Percentiles rank a stretch among this genome's conserved stretches.
Evolutionary conservation across 1,140 invertebrate genomes (phyloP).

Genomic region (Galendromus occidentalis): DNA sequence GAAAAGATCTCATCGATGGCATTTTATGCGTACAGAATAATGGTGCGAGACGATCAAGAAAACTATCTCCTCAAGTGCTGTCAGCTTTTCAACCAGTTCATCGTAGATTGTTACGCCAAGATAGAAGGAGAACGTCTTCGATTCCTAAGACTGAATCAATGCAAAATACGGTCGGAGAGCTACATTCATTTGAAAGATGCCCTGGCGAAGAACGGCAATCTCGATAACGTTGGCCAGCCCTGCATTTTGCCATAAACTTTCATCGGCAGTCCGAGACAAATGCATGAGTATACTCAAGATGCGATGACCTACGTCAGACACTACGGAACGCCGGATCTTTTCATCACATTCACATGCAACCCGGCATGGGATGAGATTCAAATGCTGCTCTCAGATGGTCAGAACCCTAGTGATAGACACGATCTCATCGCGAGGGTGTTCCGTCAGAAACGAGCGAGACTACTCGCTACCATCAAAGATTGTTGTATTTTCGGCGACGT

Average conservation of each 20-base stretch:
- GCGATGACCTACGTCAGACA: slow-evolving; percentile 23
- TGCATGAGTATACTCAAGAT: slow-evolving; percentile 21
- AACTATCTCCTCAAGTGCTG: not conserved
- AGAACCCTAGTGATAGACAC: slow-evolving; percentile 23
- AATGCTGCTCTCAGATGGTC: slow-evolving; percentile 20
- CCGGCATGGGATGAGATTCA: slow-evolving; percentile 32
- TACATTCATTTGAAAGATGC: slow-evolving; percentile 17
- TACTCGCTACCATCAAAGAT: slow-evolving; percentile 23
- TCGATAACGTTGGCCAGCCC: not conserved
- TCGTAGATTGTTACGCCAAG: slow-evolving; percentile 17
- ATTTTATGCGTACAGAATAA: slow-evolving; percentile 6
- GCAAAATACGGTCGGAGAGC: slow-evolving; percentile 14
- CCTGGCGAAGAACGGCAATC: not conserved
- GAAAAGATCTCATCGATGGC: not conserved
- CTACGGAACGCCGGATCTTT: slow-evolving; percentile 27
- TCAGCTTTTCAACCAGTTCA: slow-evolving; percentile 16
- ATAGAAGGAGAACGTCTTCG: slow-evolving; percentile 13
- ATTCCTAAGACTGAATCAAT: slow-evolving; percentile 14
- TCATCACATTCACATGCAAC: slow-evolving; percentile 33
- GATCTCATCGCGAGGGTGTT: slow-evolving; percentile 29
- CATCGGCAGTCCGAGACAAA: slow-evolving; percentile 9
- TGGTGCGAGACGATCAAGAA: not conserved
- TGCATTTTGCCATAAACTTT: slow-evolving; percentile 16
- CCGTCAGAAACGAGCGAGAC: slow-evolving; percentile 23
- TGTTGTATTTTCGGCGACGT: slow-evolving; percentile 13